Conservation (phyloP, 2,888 invertebrate genomes). For the Catonia carolina region DNA sequence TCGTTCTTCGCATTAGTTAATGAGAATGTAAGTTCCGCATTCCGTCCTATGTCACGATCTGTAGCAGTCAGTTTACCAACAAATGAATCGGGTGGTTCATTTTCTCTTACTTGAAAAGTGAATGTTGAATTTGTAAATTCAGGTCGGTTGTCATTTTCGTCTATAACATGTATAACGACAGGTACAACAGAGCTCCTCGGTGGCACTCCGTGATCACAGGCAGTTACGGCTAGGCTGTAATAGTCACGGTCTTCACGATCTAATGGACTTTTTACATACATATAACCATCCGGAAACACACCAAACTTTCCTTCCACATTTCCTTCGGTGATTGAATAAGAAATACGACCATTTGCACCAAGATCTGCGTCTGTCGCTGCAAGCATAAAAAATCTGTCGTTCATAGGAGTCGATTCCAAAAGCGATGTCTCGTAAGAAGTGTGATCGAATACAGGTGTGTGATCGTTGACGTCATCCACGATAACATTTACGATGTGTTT, state of each 20-base stretch:
- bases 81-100: conserved; percentile 81
- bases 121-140: conserved; percentile 87
- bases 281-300: conserved; percentile 88
- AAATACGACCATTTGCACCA: conserved; percentile 69
- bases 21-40: conserved; percentile 83
- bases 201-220: conserved; percentile 71
- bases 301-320: conserved; percentile 83
- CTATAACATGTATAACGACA: conserved; percentile 86
- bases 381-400: conserved; percentile 83
- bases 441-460: conserved; percentile 89
- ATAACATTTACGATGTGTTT: conserved; percentile 65
- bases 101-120: conserved; percentile 81
- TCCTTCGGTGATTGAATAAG: conserved; percentile 78
- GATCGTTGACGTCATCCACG: conserved; percentile 88
- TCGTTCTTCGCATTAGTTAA: conserved; percentile 67
- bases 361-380: conserved; percentile 85
- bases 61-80: conserved; percentile 85
- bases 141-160: conserved; percentile 95
- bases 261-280: conserved; percentile 78
- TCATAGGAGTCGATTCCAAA: conserved; percentile 82
- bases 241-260: conserved; percentile 89
- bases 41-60: conserved; percentile 84
- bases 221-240: conserved; percentile 80
- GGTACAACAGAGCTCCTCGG: conserved; percentile 78
- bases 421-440: conserved; percentile 89